phyloP scores from a whole-genome alignment of 2,888 invertebrate species.

The Pyrgus malvae region DNA sequence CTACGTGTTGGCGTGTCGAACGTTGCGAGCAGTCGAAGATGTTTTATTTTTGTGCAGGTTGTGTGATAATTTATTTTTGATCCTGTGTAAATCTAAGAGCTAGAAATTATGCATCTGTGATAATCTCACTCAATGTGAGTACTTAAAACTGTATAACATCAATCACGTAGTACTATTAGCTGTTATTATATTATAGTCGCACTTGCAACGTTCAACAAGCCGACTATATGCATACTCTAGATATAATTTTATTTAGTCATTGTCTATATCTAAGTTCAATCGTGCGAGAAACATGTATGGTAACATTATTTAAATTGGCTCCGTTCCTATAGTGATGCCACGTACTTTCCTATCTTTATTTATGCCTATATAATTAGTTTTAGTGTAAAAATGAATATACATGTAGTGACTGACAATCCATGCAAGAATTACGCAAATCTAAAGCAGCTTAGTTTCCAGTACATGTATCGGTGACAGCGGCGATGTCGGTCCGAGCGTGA shows the following conservation, averaged over 20 bases:
- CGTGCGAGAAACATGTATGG: conserved; percentile 59
- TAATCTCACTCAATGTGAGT: conserved; percentile 19
- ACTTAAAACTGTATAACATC: conserved; percentile 13
- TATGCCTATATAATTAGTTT: conserved; percentile 66
- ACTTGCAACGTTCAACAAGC: conserved; percentile 35
- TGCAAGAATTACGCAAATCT: conserved; percentile 45
- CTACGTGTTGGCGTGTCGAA: conserved; percentile 29
- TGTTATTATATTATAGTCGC: neutral
- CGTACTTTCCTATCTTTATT: conserved; percentile 69
- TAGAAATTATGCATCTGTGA: conserved; percentile 15
- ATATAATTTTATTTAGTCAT: conserved; percentile 78
- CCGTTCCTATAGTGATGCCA: conserved; percentile 74
- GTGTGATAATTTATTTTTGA: conserved; percentile 13
- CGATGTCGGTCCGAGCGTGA: conserved; percentile 44
- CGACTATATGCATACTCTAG: conserved; percentile 63
- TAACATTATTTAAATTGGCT: conserved; percentile 62
- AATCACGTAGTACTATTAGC: neutral
- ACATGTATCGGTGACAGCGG: conserved; percentile 52
- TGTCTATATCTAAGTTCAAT: conserved; percentile 69
- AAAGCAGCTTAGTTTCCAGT: conserved; percentile 41
- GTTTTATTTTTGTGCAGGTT: conserved; percentile 6
- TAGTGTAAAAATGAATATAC: conserved; percentile 46
- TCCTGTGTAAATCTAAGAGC: neutral
- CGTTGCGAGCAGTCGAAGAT: conserved; percentile 1
- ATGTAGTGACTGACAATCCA: conserved; percentile 44